Conservation (phyloP, 2,888 invertebrate genomes). For the Aleiodes alternator region DNA sequence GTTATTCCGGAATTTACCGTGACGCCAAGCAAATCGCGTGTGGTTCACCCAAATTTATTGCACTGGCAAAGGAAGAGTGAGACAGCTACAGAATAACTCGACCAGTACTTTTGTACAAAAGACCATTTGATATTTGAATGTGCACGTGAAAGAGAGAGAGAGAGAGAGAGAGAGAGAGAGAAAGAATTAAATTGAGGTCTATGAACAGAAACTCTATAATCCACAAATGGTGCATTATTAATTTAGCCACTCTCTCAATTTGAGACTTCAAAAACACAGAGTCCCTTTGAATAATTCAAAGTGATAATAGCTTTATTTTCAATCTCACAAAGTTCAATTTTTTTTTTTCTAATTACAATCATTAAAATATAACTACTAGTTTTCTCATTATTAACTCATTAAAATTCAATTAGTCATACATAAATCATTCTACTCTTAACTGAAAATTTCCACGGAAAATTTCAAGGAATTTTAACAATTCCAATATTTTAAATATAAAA, state of each 20-base stretch:
- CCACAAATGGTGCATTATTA: constrained; percentile 42
- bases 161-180: not conserved
- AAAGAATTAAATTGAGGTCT: not conserved
- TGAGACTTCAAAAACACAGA: constrained; percentile 20
- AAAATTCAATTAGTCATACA: too few species aligned
- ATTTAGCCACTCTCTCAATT: constrained; percentile 35
- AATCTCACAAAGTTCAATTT: not conserved
- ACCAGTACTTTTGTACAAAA: constrained; percentile 2
- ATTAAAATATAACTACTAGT: too few species aligned
- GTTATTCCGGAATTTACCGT: constrained; percentile 45
- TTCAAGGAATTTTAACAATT: not conserved
- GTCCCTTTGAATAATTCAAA: not conserved
- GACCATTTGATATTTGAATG: not conserved
- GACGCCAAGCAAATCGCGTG: constrained; percentile 46
- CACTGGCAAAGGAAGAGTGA: constrained; percentile 14
- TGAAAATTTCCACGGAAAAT: not conserved
- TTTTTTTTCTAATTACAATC: not conserved
- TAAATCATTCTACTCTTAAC: too few species aligned
- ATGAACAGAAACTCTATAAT: constrained; percentile 26
- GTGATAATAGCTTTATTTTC: not conserved
- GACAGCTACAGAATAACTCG: not conserved
- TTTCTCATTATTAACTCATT: too few species aligned
- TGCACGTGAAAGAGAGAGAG: too few species aligned
- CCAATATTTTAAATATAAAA: not conserved
- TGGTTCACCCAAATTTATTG: constrained; percentile 43